Percentiles rank a stretch among this genome's conserved stretches.
phyloP scores from a whole-genome alignment of 2,888 invertebrate genomes.

The Luffia ferchaultella region DNA sequence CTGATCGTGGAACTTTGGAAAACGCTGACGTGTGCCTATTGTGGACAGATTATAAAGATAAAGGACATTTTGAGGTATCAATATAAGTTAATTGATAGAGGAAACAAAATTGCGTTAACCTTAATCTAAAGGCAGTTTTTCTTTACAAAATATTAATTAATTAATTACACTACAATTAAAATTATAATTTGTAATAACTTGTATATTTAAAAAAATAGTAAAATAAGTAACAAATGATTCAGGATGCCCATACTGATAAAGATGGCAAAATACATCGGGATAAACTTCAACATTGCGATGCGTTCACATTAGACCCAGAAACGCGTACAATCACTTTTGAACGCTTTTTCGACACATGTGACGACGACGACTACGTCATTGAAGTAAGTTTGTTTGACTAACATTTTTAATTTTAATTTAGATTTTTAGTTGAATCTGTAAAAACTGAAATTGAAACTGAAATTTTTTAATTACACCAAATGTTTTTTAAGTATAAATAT shows the following conservation, averaged over 20 bases:
- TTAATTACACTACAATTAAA: too few species aligned
- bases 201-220: too few species aligned
- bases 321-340: conserved; percentile 77
- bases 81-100: too few species aligned
- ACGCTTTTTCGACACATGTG: conserved; percentile 87
- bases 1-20: conserved; percentile 76
- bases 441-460: too few species aligned
- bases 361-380: conserved; percentile 82
- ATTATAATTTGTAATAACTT: too few species aligned
- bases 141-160: too few species aligned
- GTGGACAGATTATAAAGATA: conserved; percentile 75
- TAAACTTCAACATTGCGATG: conserved; percentile 75
- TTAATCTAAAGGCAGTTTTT: too few species aligned
- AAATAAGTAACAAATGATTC: conserved; percentile 16
- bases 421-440: too few species aligned
- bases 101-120: too few species aligned
- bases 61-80: conserved; percentile 52
- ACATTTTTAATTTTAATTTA: neutral
- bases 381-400: conserved; percentile 66
- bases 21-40: conserved; percentile 85
- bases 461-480: too few species aligned
- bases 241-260: conserved; percentile 78
- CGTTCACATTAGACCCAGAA: conserved; percentile 63
- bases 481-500: too few species aligned
- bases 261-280: conserved; percentile 74